Evolutionary conservation across 2,113 vertebrate genomes (phyloP).

Genomic region (Centropus bengalensis): DNA sequence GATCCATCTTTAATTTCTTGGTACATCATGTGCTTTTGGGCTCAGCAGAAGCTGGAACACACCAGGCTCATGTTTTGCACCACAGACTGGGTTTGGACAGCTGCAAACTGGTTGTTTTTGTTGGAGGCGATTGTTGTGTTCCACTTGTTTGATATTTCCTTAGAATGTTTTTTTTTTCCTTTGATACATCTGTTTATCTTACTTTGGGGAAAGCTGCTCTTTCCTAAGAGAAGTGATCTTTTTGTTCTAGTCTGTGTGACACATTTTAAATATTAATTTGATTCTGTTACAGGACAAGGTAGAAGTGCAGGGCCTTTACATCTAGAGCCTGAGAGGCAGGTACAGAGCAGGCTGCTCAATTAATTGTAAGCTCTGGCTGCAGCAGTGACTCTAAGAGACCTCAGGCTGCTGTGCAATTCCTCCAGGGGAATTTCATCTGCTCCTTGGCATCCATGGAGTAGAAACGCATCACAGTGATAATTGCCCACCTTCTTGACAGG

Average conservation of each 20-base stretch:
- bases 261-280: neutral
- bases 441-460: neutral
- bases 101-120: conserved; percentile 38
- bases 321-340: neutral
- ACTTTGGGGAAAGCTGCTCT: conserved; percentile 21
- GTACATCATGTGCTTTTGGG: neutral
- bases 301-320: neutral
- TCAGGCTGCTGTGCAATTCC: neutral
- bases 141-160: neutral
- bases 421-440: neutral
- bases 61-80: neutral
- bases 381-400: neutral
- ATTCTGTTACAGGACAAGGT: neutral
- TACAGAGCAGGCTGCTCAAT: neutral
- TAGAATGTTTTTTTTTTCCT: neutral
- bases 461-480: neutral
- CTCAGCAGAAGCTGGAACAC: neutral
- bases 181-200: neutral
- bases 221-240: neutral
- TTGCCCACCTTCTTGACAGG: neutral
- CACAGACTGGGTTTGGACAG: conserved; percentile 26
- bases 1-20: neutral
- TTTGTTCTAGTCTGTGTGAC: neutral
- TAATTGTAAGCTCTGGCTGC: neutral
- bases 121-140: neutral